Conservation (phyloP, 1,140 invertebrate genomes). For the Yoshiicerus persimilis region DNA sequence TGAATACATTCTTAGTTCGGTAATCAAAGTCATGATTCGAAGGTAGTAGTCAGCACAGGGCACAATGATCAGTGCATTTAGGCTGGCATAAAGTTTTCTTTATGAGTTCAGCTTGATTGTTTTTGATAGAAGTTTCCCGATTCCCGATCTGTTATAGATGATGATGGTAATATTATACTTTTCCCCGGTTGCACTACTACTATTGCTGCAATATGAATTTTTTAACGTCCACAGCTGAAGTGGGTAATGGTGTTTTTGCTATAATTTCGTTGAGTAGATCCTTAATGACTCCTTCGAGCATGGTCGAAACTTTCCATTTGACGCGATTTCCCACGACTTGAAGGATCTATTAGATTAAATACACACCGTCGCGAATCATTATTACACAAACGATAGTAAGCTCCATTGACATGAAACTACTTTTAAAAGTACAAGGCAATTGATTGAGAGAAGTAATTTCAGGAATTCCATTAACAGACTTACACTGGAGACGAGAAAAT, state of each 20-base stretch:
- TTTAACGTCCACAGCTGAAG: slow-evolving; percentile 1
- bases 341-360: slow-evolving; percentile 24
- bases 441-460: not conserved
- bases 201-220: slow-evolving; percentile 25
- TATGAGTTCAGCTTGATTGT: no score
- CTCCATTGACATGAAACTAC: not conserved
- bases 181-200: no score
- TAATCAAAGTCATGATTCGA: not conserved
- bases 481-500: slow-evolving; percentile 35
- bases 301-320: slow-evolving; percentile 39
- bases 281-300: slow-evolving; percentile 36
- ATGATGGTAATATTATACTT: not conserved
- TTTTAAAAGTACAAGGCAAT: not conserved
- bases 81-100: no score
- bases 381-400: not conserved
- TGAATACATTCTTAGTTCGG: slow-evolving; percentile 6
- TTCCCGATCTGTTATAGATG: no score
- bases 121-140: no score
- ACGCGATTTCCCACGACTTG: slow-evolving; percentile 34
- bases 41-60: not conserved
- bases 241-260: slow-evolving; percentile 35
- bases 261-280: slow-evolving; percentile 39
- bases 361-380: not conserved
- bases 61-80: not conserved
- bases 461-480: not conserved